phyloP scores from a whole-genome alignment of 2,888 invertebrate species.

The Autographa pulchrina region DNA sequence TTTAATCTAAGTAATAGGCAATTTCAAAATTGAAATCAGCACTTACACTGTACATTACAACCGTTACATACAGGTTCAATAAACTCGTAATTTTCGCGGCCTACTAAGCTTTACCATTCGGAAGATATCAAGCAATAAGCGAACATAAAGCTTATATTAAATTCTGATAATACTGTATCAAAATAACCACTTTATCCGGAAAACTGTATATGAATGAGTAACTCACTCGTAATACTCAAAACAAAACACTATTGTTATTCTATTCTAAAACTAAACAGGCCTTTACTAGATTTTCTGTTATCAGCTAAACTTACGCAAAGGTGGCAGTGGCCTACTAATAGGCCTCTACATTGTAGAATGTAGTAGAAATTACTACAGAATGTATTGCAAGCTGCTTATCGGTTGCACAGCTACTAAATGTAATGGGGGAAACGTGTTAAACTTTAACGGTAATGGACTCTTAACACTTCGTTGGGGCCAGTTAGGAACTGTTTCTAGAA shows the following conservation, averaged over 20 bases:
- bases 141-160: background rate
- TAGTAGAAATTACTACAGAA: background rate
- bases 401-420: constrained; percentile 9
- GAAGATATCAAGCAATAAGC: background rate
- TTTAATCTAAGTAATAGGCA: background rate
- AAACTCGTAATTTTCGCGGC: constrained; percentile 12
- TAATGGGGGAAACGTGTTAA: constrained; percentile 26
- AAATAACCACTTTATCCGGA: too few relatives aligned
- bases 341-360: background rate
- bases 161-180: background rate
- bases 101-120: constrained; percentile 2
- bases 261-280: too few relatives aligned
- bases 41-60: background rate
- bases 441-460: constrained; percentile 5
- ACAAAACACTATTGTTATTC: too few relatives aligned
- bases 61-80: constrained; percentile 3
- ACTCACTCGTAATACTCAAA: too few relatives aligned
- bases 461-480: constrained; percentile 16
- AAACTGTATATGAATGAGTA: too few relatives aligned
- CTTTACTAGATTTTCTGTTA: background rate
- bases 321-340: background rate
- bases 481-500: constrained; percentile 1
- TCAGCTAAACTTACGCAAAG: background rate
- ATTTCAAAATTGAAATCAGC: background rate
- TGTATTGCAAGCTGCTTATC: constrained; percentile 19